A percentile compares a stretch with the other conserved stretches of the same genome.
phyloP scores from a whole-genome alignment of 2,888 invertebrate species.

The Leptinotarsa haldemani region DNA sequence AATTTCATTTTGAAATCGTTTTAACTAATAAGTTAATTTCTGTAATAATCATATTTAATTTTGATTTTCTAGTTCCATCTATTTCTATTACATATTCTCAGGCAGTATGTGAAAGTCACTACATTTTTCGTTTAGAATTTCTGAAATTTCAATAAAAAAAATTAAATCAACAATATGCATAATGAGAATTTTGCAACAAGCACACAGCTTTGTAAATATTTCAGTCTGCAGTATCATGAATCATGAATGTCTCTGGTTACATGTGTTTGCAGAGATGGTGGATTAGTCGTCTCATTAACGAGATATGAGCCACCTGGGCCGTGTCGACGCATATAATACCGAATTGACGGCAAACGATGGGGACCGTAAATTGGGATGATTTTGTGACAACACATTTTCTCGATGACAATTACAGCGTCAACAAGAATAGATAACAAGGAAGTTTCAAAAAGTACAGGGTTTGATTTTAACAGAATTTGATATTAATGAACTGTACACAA shows the following conservation, averaged over 20 bases:
- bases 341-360: conserved; percentile 42
- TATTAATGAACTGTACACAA: too few species aligned
- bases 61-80: too few species aligned
- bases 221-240: conserved; percentile 25
- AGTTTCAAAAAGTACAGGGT: conserved; percentile 8
- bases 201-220: conserved; percentile 13
- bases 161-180: too few species aligned
- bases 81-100: too few species aligned
- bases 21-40: too few species aligned
- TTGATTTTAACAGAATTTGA: too few species aligned
- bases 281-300: conserved; percentile 59
- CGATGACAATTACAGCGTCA: conserved; percentile 19
- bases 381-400: conserved; percentile 48
- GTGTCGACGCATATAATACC: conserved; percentile 43
- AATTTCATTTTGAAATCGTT: too few species aligned
- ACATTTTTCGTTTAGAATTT: too few species aligned
- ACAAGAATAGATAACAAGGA: conserved; percentile 2
- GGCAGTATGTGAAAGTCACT: too few species aligned
- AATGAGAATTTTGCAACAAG: too few species aligned
- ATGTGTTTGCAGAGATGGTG: conserved; percentile 50
- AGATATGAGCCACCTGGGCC: conserved; percentile 60
- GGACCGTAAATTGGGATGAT: conserved; percentile 56
- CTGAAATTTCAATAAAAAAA: too few species aligned
- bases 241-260: conserved; percentile 44
- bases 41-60: too few species aligned